Percentiles rank a stretch among this genome's conserved stretches.
These are phyloP conservation scores for Bucco capensis DNA, from an alignment of 2,113 vertebrate genomes.

Conservation along the genomic window DNA sequence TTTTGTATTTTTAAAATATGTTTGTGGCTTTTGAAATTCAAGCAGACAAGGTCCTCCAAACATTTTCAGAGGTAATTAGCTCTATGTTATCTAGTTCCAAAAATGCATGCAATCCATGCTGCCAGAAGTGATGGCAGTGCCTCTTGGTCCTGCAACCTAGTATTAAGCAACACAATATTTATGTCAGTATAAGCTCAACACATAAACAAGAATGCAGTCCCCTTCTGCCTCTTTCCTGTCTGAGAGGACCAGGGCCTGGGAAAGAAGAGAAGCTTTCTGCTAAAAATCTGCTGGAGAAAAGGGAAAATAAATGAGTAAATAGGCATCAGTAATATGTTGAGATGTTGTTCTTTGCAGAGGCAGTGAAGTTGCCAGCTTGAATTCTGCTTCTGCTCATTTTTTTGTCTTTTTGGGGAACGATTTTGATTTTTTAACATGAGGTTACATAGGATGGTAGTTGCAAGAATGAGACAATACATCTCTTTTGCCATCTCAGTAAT, in stretches of 20 bases:
- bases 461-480: not conserved
- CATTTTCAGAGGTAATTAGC: not conserved
- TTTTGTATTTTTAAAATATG: not conserved
- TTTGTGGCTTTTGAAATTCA: not conserved
- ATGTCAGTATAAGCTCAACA: not conserved
- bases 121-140: not conserved
- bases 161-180: not conserved
- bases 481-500: not conserved
- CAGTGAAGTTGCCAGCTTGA: not conserved
- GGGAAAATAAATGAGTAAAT: not conserved
- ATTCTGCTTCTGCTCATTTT: not conserved
- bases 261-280: not conserved
- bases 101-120: not conserved
- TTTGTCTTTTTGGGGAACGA: not conserved
- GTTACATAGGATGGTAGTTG: not conserved
- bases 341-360: not conserved
- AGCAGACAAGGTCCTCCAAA: not conserved
- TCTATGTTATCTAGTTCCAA: not conserved
- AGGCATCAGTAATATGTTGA: not conserved
- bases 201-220: not conserved
- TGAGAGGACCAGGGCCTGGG: not conserved
- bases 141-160: not conserved
- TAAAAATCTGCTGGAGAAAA: not conserved
- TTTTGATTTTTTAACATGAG: not conserved
- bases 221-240: not conserved